Percentiles rank a stretch among this genome's conserved stretches.
These are phyloP conservation scores for Rostratula benghalensis DNA, from an alignment of 2,113 vertebrate genomes.

Conservation along the genomic window DNA sequence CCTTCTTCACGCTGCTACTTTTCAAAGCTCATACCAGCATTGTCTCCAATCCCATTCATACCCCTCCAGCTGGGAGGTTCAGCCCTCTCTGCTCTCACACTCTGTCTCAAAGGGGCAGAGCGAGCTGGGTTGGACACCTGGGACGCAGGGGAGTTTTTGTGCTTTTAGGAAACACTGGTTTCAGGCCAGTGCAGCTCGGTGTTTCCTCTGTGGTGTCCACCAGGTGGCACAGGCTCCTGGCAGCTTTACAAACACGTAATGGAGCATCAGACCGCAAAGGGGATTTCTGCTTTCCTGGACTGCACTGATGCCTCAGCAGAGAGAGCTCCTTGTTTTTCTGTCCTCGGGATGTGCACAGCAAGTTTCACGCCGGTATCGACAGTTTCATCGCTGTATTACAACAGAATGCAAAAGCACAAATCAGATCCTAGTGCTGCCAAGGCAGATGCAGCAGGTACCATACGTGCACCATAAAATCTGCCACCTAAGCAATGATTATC, in stretches of 20 bases:
- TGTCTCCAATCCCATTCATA: accelerated
- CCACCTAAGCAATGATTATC: neutral
- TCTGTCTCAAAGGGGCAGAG: neutral
- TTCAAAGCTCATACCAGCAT: neutral
- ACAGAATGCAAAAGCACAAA: neutral
- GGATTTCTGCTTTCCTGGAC: neutral
- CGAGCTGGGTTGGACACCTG: accelerated
- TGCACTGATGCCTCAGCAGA: neutral
- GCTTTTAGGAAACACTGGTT: too few species aligned
- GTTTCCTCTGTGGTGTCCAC: neutral
- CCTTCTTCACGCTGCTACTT: neutral
- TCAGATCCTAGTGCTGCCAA: neutral
- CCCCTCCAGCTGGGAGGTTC: neutral
- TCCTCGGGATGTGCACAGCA: accelerated
- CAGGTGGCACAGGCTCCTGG: neutral
- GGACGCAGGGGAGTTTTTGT: neutral
- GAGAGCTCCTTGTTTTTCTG: neutral
- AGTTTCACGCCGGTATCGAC: neutral
- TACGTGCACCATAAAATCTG: too few species aligned
- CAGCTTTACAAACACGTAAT: neutral
- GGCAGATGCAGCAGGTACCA: neutral
- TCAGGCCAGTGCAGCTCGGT: neutral
- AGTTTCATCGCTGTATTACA: neutral
- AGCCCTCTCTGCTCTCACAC: neutral
- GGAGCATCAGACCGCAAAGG: neutral